Percentiles rank a stretch among this genome's conserved stretches.
phyloP scores from a whole-genome alignment of 2,113 vertebrate species.

The Mionectes macconnelli region DNA sequence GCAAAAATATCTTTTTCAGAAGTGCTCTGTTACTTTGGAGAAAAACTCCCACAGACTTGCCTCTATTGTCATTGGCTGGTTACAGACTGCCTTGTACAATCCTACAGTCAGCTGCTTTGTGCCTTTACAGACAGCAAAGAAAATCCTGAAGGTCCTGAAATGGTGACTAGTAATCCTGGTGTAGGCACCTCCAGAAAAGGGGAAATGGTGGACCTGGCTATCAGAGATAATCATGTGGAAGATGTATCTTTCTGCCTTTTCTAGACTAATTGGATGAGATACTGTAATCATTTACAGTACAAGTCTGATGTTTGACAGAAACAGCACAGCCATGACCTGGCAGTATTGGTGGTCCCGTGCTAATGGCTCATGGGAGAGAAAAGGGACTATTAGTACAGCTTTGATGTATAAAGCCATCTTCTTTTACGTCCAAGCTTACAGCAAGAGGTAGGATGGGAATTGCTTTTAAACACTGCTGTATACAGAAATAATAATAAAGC shows the following conservation, averaged over 20 bases:
- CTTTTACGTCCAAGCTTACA: slow-evolving; percentile 11
- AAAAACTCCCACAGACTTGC: not conserved
- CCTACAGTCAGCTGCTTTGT: not conserved
- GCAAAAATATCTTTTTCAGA: not conserved
- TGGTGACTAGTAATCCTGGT: not conserved
- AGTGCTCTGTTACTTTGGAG: not conserved
- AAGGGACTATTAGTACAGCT: not conserved
- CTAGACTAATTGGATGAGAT: slow-evolving; percentile 1
- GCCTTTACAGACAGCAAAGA: not conserved
- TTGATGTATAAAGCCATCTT: not conserved
- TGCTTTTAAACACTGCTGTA: slow-evolving; percentile 40
- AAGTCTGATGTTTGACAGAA: not conserved
- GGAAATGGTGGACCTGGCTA: not conserved
- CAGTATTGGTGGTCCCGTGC: not conserved
- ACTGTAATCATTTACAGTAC: not conserved
- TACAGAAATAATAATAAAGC: slow-evolving; percentile 40
- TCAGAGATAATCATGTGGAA: not conserved
- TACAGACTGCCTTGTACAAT: not conserved
- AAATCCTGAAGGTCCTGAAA: not conserved
- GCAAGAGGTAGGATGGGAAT: slow-evolving; percentile 18
- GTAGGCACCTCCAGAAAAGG: not conserved
- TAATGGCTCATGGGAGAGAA: not conserved
- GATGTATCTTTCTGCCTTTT: not conserved
- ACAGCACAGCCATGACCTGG: not conserved
- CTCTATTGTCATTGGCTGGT: not conserved